These are phyloP conservation scores for Aphidius ervi DNA, from an alignment of 1,140 invertebrate genomes.

Conservation along the genomic window DNA sequence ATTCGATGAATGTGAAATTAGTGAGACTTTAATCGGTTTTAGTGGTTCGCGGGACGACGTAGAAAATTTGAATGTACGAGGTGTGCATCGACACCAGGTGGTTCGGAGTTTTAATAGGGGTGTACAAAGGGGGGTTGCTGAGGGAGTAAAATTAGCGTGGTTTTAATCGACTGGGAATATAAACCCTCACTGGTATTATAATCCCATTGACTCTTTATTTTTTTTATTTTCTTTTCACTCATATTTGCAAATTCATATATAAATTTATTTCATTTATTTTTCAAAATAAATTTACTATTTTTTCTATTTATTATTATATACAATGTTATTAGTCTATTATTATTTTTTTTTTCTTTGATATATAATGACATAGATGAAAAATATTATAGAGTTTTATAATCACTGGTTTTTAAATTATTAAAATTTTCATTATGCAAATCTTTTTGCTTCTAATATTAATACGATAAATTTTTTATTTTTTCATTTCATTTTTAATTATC, in stretches of 20 bases:
- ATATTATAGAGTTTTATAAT: too few relatives aligned
- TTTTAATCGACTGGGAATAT: conserved; percentile 23
- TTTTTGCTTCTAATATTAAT: too few relatives aligned
- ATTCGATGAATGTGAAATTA: conserved; percentile 12
- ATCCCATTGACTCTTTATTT: conserved; percentile 21
- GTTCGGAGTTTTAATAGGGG: neutral
- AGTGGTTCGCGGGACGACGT: conserved; percentile 6
- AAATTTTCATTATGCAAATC: too few relatives aligned
- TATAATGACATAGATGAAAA: too few relatives aligned
- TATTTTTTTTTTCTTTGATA: too few relatives aligned
- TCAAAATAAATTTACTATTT: too few relatives aligned
- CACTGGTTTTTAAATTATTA: too few relatives aligned
- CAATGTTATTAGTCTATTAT: too few relatives aligned
- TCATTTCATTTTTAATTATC: too few relatives aligned
- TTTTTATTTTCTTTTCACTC: conserved; percentile 6
- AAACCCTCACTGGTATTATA: conserved; percentile 23
- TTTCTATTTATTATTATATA: too few relatives aligned
- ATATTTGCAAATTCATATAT: neutral
- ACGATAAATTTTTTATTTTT: too few relatives aligned
- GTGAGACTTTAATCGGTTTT: conserved; percentile 21
- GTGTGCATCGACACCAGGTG: conserved; percentile 2
- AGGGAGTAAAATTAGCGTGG: conserved; percentile 21
- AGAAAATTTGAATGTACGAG: conserved; percentile 18
- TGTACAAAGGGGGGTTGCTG: neutral
- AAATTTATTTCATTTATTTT: too few relatives aligned